Evolutionary conservation across 2,797 vertebrate genomes (phyloP), one percentile per base, ranked within the genome.

Genomic region (Percopsis omiscomaycus): DNA sequence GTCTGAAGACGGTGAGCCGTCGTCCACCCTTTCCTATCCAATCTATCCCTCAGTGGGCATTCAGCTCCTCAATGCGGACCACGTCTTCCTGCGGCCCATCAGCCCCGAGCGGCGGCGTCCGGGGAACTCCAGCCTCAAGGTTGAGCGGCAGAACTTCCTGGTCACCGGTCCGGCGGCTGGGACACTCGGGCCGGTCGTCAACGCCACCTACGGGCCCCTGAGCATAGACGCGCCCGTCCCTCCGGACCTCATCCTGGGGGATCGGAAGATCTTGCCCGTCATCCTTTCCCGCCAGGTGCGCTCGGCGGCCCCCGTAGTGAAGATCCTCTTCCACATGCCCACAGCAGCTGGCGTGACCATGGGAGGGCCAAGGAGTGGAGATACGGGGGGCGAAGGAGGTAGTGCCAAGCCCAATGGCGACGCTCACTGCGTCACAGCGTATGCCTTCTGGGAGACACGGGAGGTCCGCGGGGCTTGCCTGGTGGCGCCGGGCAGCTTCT

Each of bases 271-370:
- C 32, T 80, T 93, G 69, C 88, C 95, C 0, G 91, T 87, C 61
- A 89, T 96, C 57, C 69, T 98, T 77, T 88, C 75, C 50, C 89
- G 85, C n/a, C 92, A 91, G 71, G 87, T 98, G 51, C 93, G 94
- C 65, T 93, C 75, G 0, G 92, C 91, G 3, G 88, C 89, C 55
- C 96, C 96, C 0, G 66, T 81, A n/a, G 92, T 96, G 50, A 94
- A 94, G 78, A 87, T 98, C 14, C 91, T 99, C 28, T 98, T 99
- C 90, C 92, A 96, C 62, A 55, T 94, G 9, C 83, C 93, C n/a
- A 49, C 66, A 37, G 83, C 73, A 48, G 68, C 58, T 16, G 65
- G 71, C 14, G 15, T 73, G 44, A 44, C 69, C 48, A 13, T 22
- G 13, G 56, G 90, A 67, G 68, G 55, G 71, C 71, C 77, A 37